phyloP scores from a whole-genome alignment of 1,140 invertebrate genomes.

The Zelostemma sp. region DNA sequence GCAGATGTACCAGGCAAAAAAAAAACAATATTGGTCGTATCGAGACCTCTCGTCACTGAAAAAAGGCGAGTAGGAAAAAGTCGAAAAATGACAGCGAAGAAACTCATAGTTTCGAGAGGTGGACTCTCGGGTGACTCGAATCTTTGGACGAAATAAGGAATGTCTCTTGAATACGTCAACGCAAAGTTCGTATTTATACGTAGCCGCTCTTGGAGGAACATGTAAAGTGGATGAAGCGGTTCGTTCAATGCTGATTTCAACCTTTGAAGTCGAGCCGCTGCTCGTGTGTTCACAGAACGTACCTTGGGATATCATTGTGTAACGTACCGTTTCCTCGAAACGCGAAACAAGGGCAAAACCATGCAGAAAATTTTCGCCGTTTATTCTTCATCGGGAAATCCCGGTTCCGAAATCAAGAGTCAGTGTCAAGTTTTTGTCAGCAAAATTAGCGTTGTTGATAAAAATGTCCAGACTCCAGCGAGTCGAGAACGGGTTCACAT shows the following conservation, averaged over 20 bases:
- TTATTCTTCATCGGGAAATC: too few relatives aligned
- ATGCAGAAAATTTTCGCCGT: too few relatives aligned
- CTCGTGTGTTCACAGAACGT: background rate
- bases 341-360: too few relatives aligned
- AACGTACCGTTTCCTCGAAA: background rate
- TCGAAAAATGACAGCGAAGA: conserved; percentile 1
- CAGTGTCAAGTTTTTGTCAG: background rate
- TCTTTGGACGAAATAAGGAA: conserved; percentile 2
- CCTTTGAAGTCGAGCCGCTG: conserved; percentile 3
- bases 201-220: background rate
- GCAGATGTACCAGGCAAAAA: background rate
- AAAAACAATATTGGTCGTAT: background rate
- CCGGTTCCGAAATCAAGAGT: too few relatives aligned
- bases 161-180: conserved; percentile 7
- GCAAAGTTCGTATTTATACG: conserved; percentile 3
- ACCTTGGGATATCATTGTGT: conserved; percentile 1
- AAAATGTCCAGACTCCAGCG: background rate
- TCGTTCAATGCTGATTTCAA: conserved; percentile 2
- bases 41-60: conserved; percentile 7
- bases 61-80: conserved; percentile 19
- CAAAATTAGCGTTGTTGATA: background rate
- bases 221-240: conserved; percentile 9
- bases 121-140: background rate
- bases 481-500: background rate
- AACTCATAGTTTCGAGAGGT: conserved; percentile 4